Evolutionary conservation across 2,797 vertebrate genomes (phyloP).

Genomic region (Hyperoplus lanceolatus): DNA sequence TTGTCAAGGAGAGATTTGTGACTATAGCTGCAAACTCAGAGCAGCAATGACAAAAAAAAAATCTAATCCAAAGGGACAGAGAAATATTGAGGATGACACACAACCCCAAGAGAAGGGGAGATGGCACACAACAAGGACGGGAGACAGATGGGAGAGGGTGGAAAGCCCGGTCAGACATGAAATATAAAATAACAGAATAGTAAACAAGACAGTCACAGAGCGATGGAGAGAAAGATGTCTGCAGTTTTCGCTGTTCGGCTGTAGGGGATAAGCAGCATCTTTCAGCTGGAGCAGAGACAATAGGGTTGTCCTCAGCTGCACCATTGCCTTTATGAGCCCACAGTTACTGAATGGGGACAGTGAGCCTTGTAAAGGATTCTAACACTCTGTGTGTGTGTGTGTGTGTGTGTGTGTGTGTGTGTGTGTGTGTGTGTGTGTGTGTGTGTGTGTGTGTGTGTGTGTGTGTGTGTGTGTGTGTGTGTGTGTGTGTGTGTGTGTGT

Average conservation of each 20-base stretch:
- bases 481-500: not conserved
- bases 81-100: not conserved
- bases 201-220: not conserved
- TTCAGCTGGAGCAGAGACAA: constrained; percentile 50
- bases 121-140: not conserved
- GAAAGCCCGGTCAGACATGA: constrained; percentile 22
- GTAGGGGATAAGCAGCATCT: constrained; percentile 54
- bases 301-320: constrained; percentile 57
- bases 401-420: not conserved
- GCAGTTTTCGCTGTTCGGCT: constrained; percentile 29
- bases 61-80: not conserved
- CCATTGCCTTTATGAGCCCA: constrained; percentile 26
- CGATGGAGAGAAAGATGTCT: constrained; percentile 22
- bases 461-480: constrained; percentile 1
- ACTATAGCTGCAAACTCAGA: not conserved
- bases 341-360: not conserved
- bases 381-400: not conserved
- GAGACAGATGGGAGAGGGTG: constrained; percentile 13
- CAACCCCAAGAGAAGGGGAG: not conserved
- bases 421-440: not conserved
- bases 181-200: constrained; percentile 23
- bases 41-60: not conserved
- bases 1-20: not conserved
- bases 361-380: constrained; percentile 5
- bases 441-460: not conserved